phyloP scores from a whole-genome alignment of 2,888 invertebrate genomes.

The Campoletis raptor region DNA sequence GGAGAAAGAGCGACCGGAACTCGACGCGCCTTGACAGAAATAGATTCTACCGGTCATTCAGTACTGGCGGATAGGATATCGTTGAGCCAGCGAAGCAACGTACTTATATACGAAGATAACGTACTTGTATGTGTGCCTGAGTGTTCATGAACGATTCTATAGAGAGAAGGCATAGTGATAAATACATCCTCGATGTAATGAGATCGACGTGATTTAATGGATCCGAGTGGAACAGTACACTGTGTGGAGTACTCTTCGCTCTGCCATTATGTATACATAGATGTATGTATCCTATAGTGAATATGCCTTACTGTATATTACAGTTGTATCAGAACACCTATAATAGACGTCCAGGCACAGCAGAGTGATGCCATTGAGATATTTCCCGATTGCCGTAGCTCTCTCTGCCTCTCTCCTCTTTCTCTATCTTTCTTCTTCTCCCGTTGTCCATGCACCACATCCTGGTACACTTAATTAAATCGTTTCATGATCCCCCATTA shows the following conservation, averaged over 20 bases:
- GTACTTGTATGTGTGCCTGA: constrained; percentile 1
- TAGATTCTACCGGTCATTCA: constrained; percentile 67
- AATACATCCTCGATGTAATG: constrained; percentile 69
- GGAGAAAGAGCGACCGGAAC: constrained; percentile 54
- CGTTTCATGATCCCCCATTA: constrained; percentile 67
- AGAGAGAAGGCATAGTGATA: constrained; percentile 63
- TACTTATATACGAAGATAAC: constrained; percentile 38
- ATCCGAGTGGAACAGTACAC: constrained; percentile 63
- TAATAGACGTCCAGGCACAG: constrained; percentile 60
- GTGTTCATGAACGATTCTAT: constrained; percentile 30
- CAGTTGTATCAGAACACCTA: constrained; percentile 53
- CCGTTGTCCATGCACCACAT: constrained; percentile 60
- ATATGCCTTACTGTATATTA: constrained; percentile 44
- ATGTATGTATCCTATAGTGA: constrained; percentile 11
- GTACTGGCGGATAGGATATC: constrained; percentile 61
- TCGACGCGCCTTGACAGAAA: constrained; percentile 65
- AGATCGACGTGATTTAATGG: constrained; percentile 70
- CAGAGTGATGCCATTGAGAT: constrained; percentile 68
- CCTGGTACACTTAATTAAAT: constrained; percentile 69
- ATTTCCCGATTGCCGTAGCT: constrained; percentile 66
- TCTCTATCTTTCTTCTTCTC: constrained; percentile 11
- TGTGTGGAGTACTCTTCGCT: constrained; percentile 50
- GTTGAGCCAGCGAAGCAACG: constrained; percentile 49
- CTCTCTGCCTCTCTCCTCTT: neutral
- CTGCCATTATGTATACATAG: constrained; percentile 25